Base-by-base conservation (phyloP, 2,888 invertebrate genomes). In the Eupithecia tripunctaria region DNA sequence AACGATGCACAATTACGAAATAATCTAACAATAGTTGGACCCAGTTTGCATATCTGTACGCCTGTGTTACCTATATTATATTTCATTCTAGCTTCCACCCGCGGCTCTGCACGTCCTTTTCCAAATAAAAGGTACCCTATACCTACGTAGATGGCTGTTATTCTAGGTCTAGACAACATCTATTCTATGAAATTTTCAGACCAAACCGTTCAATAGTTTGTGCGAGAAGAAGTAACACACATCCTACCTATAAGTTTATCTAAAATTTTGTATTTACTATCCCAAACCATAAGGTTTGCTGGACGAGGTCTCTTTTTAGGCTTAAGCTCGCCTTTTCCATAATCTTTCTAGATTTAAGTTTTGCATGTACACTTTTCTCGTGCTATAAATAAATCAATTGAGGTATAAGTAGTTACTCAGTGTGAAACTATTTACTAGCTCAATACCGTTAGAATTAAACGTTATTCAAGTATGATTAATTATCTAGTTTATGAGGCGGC, bases 391-490 rank as follows among this genome's bases (percentile, higher is more conserved):
- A 47, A 32, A 32, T 32, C 6, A 32, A n/a, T 47, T n/a, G 2
- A 47, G 47, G 47, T 18, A 41, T 6, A 47, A n/a, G 59, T 72
- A 56, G 65, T 32, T 68, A 47, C 67, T 72, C 72, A 71, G 71
- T 74, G 74, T 75, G 70, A 79, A 74, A 72, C 73, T 67, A 73
- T 78, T 74, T 73, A 75, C 71, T 72, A 70, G 69, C 72, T 71
- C 59, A 68, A 75, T 75, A 73, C 73, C 71, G 74, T 56, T 68
- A 67, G 74, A 77, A 78, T 76, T 77, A 84, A 84, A 79, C 81
- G 84, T 82, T 83, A 85, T 86, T 86, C 84, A 87, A 88, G 86
- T 85, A 88, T 88, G 86, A 91, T 88, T 88, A 89, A 90, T 88
- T 88, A 88, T 87, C 82, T 86, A 85, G 87, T 88, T 88, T 86